Evolutionary conservation across 92 coral and sea anemone genomes (phyloP).

Genomic region (Bergia sp.): DNA sequence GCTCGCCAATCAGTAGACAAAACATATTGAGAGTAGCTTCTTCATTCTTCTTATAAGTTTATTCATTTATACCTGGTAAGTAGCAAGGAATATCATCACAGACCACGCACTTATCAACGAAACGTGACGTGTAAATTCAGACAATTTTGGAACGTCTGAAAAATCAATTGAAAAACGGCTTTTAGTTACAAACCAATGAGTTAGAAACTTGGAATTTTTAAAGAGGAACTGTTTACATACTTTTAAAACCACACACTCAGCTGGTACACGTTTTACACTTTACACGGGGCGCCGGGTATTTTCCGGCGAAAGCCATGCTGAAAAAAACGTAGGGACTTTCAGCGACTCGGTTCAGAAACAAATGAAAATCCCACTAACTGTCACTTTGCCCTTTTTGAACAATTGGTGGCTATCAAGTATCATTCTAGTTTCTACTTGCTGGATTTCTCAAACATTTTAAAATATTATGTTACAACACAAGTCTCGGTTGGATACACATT

Average conservation of each 20-base stretch:
- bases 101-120: too few relatives aligned
- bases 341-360: not conserved
- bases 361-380: not conserved
- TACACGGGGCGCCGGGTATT: not conserved
- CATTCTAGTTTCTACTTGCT: not conserved
- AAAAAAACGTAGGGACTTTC: not conserved
- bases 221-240: not conserved
- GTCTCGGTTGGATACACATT: not conserved
- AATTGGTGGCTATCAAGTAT: not conserved
- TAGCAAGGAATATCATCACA: not conserved
- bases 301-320: not conserved
- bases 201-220: not conserved
- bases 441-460: constrained; percentile 1
- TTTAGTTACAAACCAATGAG: not conserved
- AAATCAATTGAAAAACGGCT: not conserved
- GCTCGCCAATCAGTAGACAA: not conserved
- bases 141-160: not conserved
- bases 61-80: not conserved
- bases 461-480: not conserved
- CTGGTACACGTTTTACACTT: not conserved
- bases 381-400: too few relatives aligned
- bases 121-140: not conserved
- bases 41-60: not conserved
- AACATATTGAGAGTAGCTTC: constrained; percentile 3
- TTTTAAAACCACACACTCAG: not conserved